Percentiles rank a stretch among this genome's conserved stretches.
Conservation (phyloP, 2,113 vertebrate species). For the Felis catus region F.catus_Fca126_mat1.0 CM031414.1:94159501-94160000, state of each 20-base stretch:
- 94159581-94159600: neutral
- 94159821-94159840: neutral
- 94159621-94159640: neutral
- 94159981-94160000: neutral
- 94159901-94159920: neutral
- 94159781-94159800: neutral
- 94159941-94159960: neutral
- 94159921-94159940: neutral
- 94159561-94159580: neutral
- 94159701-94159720: neutral
- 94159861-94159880: neutral
- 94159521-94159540: neutral
- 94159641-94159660: neutral
- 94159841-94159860: neutral
- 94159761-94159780: neutral
- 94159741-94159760: neutral
- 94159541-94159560: constrained; percentile 14
- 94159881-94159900: neutral
- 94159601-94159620: neutral
- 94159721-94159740: neutral
- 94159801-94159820: neutral
- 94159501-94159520: neutral
- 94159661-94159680: neutral
- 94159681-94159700: neutral
- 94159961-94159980: neutral